phyloP scores from a whole-genome alignment of 2,113 vertebrate species.

The Serilophus lunatus region DNA sequence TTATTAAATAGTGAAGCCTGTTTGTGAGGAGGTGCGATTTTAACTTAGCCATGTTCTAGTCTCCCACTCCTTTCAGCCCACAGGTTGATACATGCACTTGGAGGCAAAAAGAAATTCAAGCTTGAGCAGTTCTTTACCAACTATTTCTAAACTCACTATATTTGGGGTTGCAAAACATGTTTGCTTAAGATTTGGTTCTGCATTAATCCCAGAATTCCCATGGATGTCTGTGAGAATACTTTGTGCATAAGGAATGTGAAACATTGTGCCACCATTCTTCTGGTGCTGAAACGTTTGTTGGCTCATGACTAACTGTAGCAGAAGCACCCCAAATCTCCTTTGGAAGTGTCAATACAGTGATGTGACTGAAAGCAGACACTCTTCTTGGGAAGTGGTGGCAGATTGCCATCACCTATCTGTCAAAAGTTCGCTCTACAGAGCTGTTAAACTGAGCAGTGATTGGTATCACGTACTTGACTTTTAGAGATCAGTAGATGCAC shows the following conservation, averaged over 20 bases:
- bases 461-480: not conserved
- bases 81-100: slow-evolving; percentile 18
- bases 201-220: not conserved
- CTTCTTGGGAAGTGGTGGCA: not conserved
- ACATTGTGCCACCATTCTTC: not conserved
- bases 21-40: slow-evolving; percentile 13
- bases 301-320: not conserved
- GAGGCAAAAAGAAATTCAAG: not conserved
- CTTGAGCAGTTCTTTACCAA: slow-evolving; percentile 1
- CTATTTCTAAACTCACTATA: slow-evolving; percentile 48
- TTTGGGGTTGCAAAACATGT: slow-evolving; percentile 11
- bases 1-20: not conserved
- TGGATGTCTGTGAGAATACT: not conserved
- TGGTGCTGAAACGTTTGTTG: not conserved
- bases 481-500: not conserved
- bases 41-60: not conserved
- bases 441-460: not conserved
- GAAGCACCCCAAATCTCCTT: not conserved
- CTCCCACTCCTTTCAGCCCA: slow-evolving; percentile 45
- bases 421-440: not conserved
- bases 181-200: not conserved
- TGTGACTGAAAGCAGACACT: not conserved
- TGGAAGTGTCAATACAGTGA: not conserved
- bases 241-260: not conserved
- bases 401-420: not conserved